These are phyloP conservation scores for Beris morrisii DNA, from an alignment of 2,888 invertebrate genomes.

Conservation along the genomic window DNA sequence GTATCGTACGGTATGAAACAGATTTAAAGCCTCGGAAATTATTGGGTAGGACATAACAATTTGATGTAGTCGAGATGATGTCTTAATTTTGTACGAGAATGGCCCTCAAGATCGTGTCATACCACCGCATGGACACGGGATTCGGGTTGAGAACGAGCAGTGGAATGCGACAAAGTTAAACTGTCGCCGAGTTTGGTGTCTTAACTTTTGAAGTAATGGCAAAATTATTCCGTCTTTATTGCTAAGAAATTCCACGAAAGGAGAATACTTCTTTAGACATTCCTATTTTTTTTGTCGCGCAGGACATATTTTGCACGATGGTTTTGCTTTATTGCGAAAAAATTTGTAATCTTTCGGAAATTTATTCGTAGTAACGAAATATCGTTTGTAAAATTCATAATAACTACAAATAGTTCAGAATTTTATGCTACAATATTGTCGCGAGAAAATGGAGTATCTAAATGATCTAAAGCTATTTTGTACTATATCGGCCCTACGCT, in stretches of 20 bases:
- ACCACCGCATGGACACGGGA: not conserved
- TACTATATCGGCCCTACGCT: too few relatives aligned
- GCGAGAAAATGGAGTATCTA: too few relatives aligned
- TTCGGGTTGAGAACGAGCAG: not conserved
- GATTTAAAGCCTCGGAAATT: constrained; percentile 2
- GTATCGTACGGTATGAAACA: not conserved
- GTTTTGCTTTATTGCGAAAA: constrained; percentile 25
- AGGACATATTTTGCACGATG: too few relatives aligned
- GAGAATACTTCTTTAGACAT: not conserved
- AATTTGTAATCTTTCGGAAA: constrained; percentile 23
- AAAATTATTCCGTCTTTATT: constrained; percentile 31
- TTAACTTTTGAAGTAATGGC: constrained; percentile 23
- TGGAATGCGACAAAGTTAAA: constrained; percentile 24
- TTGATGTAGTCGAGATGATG: constrained; percentile 15
- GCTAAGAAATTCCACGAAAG: constrained; percentile 17
- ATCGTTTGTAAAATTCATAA: too few relatives aligned
- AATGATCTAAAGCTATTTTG: too few relatives aligned
- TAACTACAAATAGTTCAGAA: too few relatives aligned
- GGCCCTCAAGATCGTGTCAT: constrained; percentile 21
- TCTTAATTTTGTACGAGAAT: constrained; percentile 30
- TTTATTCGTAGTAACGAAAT: constrained; percentile 12
- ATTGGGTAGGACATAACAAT: constrained; percentile 19
- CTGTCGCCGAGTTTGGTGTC: constrained; percentile 13
- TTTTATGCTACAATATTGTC: too few relatives aligned
- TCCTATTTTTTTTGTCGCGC: too few relatives aligned